A percentile compares a stretch with the other conserved stretches of the same genome.
Evolutionary conservation across 2,888 invertebrate genomes (phyloP).

Genomic region (Sesamia inferens): DNA sequence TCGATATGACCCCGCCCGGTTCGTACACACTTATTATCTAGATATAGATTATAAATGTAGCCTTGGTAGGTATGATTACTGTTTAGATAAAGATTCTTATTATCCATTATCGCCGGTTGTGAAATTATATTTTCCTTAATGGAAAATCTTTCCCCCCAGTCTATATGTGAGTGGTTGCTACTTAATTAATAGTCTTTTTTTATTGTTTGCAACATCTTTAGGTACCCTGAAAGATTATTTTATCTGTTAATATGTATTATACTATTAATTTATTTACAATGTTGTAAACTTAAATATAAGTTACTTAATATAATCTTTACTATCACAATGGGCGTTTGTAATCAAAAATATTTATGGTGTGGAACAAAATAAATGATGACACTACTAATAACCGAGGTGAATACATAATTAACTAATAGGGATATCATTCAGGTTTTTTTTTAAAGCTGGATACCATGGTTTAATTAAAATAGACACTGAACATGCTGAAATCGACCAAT

Average conservation of each 20-base stretch:
- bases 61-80: constrained; percentile 29
- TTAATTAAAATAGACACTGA: background rate
- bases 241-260: constrained; percentile 2
- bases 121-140: constrained; percentile 22
- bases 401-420: background rate
- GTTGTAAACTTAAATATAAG: constrained; percentile 21
- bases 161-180: constrained; percentile 31
- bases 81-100: constrained; percentile 34
- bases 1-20: constrained; percentile 92
- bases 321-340: background rate
- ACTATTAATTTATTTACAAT: constrained; percentile 26
- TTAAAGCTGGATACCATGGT: background rate
- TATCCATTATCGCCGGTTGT: constrained; percentile 10
- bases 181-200: constrained; percentile 16
- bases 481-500: constrained; percentile 5
- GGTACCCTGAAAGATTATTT: background rate
- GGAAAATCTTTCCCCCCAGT: constrained; percentile 22
- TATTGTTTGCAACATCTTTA: constrained; percentile 14
- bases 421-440: background rate
- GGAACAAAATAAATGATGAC: background rate
- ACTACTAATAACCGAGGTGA: constrained; percentile 5
- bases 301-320: constrained; percentile 12
- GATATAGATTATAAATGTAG: background rate
- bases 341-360: background rate
- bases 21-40: constrained; percentile 57